Percentiles rank a stretch among this genome's conserved stretches.
Conservation (phyloP, 2,888 invertebrate genomes). For the Thera britannica region DNA sequence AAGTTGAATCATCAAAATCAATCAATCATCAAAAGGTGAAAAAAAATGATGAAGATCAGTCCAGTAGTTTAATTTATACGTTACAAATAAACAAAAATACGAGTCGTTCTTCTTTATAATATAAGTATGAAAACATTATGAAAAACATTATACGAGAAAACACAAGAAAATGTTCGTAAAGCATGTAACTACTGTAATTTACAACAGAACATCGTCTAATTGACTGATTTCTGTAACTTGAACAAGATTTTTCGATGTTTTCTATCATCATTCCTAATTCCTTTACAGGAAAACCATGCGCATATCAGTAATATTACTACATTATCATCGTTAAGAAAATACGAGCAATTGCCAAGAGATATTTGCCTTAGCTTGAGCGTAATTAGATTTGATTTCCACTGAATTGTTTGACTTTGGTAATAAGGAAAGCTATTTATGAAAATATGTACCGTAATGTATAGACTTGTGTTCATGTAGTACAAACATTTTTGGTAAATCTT, state of each 20-base stretch:
- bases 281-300: conserved; percentile 10
- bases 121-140: background rate
- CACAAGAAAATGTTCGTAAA: background rate
- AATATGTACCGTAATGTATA: conserved; percentile 10
- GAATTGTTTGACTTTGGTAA: background rate
- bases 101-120: too few species aligned
- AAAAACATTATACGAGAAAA: background rate
- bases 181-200: background rate
- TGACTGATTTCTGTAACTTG: conserved; percentile 11
- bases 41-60: too few species aligned
- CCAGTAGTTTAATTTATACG: too few species aligned
- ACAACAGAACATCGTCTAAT: conserved; percentile 10
- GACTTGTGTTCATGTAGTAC: background rate
- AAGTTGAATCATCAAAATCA: too few species aligned
- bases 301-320: background rate
- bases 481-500: too few species aligned
- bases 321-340: conserved; percentile 3
- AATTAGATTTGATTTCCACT: background rate
- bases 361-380: background rate
- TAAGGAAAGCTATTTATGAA: conserved; percentile 1
- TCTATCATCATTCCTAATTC: conserved; percentile 6
- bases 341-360: background rate
- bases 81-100: too few species aligned
- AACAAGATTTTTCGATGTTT: conserved; percentile 16
- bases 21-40: too few species aligned